A percentile compares a stretch with the other conserved stretches of the same genome.
phyloP scores from a whole-genome alignment of 2,888 invertebrate genomes.

The Nemotelus nigrinus region DNA sequence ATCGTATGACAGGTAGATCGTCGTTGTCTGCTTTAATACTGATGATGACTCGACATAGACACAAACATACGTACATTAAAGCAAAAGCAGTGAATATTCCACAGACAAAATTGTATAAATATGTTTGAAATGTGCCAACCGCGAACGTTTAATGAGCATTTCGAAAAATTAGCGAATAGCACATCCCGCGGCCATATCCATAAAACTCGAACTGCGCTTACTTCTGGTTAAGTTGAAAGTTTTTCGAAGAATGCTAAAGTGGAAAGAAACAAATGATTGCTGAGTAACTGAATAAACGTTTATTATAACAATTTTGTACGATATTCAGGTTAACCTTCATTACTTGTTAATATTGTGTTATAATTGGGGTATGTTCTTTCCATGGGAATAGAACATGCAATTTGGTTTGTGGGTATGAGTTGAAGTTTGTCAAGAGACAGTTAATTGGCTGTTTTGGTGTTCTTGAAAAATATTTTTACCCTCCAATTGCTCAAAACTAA shows the following conservation, averaged over 20 bases:
- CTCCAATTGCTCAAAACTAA: too few relatives aligned
- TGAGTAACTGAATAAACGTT: background rate
- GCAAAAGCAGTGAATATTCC: background rate
- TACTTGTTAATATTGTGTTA: background rate
- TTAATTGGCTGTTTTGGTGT: too few relatives aligned
- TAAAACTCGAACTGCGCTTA: background rate
- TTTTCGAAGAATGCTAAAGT: background rate
- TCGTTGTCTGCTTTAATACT: background rate
- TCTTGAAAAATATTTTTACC: too few relatives aligned
- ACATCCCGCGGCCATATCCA: slow-evolving; percentile 1
- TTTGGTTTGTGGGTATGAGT: too few relatives aligned
- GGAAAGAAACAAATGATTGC: background rate
- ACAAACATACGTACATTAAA: background rate
- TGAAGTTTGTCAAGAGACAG: too few relatives aligned
- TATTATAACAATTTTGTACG: background rate
- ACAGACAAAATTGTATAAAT: background rate
- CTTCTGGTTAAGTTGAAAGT: background rate
- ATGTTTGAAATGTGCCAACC: slow-evolving; percentile 1
- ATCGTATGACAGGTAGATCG: slow-evolving; percentile 30
- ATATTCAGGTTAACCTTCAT: slow-evolving; percentile 1
- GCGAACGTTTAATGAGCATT: slow-evolving; percentile 6
- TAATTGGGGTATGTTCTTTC: too few relatives aligned
- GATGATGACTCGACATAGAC: background rate
- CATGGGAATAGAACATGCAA: too few relatives aligned
- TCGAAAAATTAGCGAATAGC: slow-evolving; percentile 1